Evolutionary conservation across 2,113 vertebrate genomes (phyloP).

Genomic region (Zosterops borbonicus): DNA sequence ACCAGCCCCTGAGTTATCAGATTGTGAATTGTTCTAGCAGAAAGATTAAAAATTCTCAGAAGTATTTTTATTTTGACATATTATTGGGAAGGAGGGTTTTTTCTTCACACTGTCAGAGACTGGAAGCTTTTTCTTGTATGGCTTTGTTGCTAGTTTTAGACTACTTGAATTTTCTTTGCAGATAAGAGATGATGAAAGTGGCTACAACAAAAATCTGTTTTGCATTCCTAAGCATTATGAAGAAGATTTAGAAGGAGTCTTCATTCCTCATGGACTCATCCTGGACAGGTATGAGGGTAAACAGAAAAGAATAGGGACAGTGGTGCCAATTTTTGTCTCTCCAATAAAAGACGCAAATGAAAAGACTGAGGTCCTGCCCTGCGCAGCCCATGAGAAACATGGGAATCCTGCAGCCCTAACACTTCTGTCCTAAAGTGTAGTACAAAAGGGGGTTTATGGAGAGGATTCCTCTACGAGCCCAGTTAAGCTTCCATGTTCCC

Average conservation of each 20-base stretch:
- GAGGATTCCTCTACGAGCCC: background rate
- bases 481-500: background rate
- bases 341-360: background rate
- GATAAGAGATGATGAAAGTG: conserved; percentile 72
- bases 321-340: background rate
- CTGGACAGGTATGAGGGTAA: conserved; percentile 76
- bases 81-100: background rate
- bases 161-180: background rate
- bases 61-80: background rate
- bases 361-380: background rate
- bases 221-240: conserved; percentile 81
- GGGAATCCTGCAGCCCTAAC: background rate
- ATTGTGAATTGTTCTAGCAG: background rate
- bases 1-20: background rate
- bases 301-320: background rate
- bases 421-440: background rate
- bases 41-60: background rate
- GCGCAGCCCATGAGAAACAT: background rate
- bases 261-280: conserved; percentile 85
- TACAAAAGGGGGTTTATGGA: background rate
- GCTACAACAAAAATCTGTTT: conserved; percentile 79
- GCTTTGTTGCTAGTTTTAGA: background rate
- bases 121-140: background rate
- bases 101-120: background rate
- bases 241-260: conserved; percentile 79